Percentiles rank a stretch among this genome's conserved stretches.
Evolutionary conservation across 2,113 vertebrate species (phyloP).

Genomic region (Marcusenius ussheri): DNA sequence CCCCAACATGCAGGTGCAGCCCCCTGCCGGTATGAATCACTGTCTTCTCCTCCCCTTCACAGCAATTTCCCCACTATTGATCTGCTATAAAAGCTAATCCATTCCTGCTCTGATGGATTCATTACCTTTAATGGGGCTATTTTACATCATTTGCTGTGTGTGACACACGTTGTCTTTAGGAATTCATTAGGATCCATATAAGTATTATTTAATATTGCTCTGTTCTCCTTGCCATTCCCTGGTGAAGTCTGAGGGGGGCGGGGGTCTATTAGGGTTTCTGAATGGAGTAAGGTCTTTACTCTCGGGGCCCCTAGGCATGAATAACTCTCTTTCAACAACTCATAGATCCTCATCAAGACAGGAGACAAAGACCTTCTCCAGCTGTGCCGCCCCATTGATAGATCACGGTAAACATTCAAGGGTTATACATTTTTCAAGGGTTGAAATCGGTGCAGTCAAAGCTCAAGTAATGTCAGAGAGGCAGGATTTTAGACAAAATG

Average conservation of each 20-base stretch:
- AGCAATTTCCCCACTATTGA: conserved; percentile 49
- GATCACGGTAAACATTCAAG: neutral
- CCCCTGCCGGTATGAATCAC: conserved; percentile 55
- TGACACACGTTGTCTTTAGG: conserved; percentile 56
- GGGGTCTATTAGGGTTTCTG: conserved; percentile 2
- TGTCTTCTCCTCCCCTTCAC: conserved; percentile 37
- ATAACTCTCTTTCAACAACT: neutral
- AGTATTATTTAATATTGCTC: conserved; percentile 40
- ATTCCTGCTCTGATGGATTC: conserved; percentile 64
- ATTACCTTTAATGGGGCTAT: conserved; percentile 71
- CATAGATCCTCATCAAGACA: conserved; percentile 16
- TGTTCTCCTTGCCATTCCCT: neutral
- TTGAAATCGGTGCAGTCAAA: neutral
- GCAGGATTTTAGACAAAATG: neutral
- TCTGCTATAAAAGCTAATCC: conserved; percentile 61
- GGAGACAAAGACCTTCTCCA: neutral
- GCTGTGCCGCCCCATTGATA: neutral
- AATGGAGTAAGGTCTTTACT: neutral
- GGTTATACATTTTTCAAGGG: neutral
- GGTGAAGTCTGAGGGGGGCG: neutral
- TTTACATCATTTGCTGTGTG: conserved; percentile 71
- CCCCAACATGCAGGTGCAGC: conserved; percentile 35
- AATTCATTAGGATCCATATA: conserved; percentile 62
- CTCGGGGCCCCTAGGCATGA: neutral
- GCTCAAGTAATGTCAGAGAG: neutral